Evolutionary conservation across 2,797 vertebrate genomes (phyloP).

Genomic region (Dendrocincla tyrannina): DNA sequence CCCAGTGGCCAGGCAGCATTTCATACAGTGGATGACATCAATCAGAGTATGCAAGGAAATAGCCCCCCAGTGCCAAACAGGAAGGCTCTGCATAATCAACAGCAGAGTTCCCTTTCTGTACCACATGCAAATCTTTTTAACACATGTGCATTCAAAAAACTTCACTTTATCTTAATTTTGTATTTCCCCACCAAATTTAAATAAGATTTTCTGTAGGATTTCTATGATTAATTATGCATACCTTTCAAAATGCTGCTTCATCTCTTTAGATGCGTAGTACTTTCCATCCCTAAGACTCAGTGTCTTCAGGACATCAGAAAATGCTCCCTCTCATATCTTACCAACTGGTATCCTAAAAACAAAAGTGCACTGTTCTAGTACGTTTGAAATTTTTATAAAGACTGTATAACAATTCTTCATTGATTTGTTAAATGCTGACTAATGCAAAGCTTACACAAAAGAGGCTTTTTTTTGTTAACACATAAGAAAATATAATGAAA

Average conservation of each 20-base stretch:
- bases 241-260: slow-evolving; percentile 88
- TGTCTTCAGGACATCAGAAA: slow-evolving; percentile 87
- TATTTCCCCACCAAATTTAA: not conserved
- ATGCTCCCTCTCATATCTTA: slow-evolving; percentile 89
- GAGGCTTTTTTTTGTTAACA: not conserved
- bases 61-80: not conserved
- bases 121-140: not conserved
- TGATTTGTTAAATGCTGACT: not conserved
- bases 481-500: not conserved
- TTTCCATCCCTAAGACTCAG: slow-evolving; percentile 85
- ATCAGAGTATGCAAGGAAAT: not conserved
- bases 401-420: not conserved
- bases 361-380: not conserved
- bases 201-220: not conserved
- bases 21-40: not conserved
- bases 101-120: not conserved
- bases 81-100: not conserved
- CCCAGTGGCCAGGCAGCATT: not conserved
- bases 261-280: slow-evolving; percentile 86
- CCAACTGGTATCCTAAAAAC: slow-evolving; percentile 83
- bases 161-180: not conserved
- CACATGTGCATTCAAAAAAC: not conserved
- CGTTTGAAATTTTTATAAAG: not conserved
- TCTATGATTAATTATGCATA: slow-evolving; percentile 43
- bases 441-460: not conserved